phyloP scores from a whole-genome alignment of 2,113 vertebrate genomes.

The Macquaria ambigua region DNA sequence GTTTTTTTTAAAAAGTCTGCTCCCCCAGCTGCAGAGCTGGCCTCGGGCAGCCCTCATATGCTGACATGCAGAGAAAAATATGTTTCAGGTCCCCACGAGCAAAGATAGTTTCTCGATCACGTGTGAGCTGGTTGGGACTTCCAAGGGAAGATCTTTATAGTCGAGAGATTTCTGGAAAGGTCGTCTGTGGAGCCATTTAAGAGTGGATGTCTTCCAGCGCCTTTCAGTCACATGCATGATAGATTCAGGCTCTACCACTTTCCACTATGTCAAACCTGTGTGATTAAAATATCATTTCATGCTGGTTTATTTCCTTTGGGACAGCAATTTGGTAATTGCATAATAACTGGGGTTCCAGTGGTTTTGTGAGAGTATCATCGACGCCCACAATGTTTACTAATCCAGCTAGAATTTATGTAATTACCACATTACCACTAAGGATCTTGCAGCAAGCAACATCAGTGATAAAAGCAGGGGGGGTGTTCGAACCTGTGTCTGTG shows the following conservation, averaged over 20 bases:
- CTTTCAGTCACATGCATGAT: neutral
- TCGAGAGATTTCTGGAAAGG: neutral
- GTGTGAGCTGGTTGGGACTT: slow-evolving; percentile 35
- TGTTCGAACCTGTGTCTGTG: slow-evolving; percentile 27
- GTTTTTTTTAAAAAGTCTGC: neutral
- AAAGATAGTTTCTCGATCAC: slow-evolving; percentile 28
- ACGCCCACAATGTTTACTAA: neutral
- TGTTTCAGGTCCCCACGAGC: slow-evolving; percentile 29
- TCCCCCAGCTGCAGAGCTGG: slow-evolving; percentile 20
- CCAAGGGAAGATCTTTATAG: neutral
- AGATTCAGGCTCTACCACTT: neutral
- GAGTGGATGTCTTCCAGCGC: neutral
- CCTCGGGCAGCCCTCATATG: slow-evolving; percentile 12
- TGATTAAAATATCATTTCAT: neutral
- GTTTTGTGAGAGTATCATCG: neutral
- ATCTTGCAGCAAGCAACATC: neutral
- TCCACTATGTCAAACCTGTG: neutral
- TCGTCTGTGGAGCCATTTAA: neutral
- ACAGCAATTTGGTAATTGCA: neutral
- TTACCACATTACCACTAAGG: neutral
- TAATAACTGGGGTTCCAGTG: neutral
- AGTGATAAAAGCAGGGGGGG: slow-evolving; percentile 10
- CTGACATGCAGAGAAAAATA: slow-evolving; percentile 40
- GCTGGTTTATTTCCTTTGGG: neutral
- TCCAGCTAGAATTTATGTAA: neutral